Percentiles rank a stretch among this genome's conserved stretches.
Evolutionary conservation across 2,888 invertebrate species (phyloP).

Genomic region (Patella depressa): DNA sequence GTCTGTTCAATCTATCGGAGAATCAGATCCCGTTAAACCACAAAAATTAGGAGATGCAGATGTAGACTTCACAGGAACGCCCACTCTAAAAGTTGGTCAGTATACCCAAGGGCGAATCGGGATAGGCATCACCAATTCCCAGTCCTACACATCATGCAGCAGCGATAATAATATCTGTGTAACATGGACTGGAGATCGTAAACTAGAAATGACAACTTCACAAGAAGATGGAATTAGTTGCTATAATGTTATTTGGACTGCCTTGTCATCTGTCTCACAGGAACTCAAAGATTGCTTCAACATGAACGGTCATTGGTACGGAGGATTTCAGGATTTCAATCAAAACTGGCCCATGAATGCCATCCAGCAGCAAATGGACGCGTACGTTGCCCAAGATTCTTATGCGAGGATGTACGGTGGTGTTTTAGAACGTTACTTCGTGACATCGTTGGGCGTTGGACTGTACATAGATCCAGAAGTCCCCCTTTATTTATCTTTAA

Average conservation of each 20-base stretch:
- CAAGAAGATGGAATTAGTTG: slow-evolving; percentile 9
- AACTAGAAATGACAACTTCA: neutral
- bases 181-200: slow-evolving; percentile 18
- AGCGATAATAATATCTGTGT: slow-evolving; percentile 4
- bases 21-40: neutral
- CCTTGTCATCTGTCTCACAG: slow-evolving; percentile 41
- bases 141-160: slow-evolving; percentile 1
- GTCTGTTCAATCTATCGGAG: neutral
- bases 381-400: slow-evolving; percentile 59
- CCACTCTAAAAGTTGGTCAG: neutral
- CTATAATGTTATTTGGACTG: slow-evolving; percentile 44
- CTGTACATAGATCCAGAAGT: slow-evolving; percentile 78
- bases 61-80: neutral
- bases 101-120: neutral
- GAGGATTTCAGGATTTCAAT: slow-evolving; percentile 85
- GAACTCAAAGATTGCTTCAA: slow-evolving; percentile 51
- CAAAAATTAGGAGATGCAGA: neutral
- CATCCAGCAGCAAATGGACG: slow-evolving; percentile 48
- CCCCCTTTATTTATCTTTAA: slow-evolving; percentile 85
- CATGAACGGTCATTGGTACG: slow-evolving; percentile 78
- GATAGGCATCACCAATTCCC: neutral
- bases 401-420: slow-evolving; percentile 63
- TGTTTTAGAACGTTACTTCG: slow-evolving; percentile 73
- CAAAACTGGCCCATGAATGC: slow-evolving; percentile 87
- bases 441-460: slow-evolving; percentile 80